Evolutionary conservation across 2,113 vertebrate species (phyloP).

Genomic region (Megaceryle maxima): DNA sequence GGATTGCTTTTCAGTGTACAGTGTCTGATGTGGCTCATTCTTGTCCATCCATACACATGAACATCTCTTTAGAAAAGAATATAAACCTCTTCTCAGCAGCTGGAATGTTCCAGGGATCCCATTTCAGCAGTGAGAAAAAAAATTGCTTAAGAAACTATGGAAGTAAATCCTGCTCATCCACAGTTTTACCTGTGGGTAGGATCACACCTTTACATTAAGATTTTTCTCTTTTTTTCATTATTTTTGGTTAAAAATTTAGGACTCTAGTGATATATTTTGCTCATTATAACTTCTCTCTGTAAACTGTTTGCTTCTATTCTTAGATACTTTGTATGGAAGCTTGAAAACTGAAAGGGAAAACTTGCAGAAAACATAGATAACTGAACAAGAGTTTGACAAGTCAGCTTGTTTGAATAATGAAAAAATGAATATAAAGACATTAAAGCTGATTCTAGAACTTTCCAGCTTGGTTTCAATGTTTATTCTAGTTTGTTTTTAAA

Average conservation of each 20-base stretch:
- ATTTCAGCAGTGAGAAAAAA: neutral
- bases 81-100: neutral
- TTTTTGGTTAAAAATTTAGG: neutral
- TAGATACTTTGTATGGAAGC: neutral
- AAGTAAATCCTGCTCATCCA: rapidly evolving
- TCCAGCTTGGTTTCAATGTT: neutral
- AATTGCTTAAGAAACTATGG: neutral
- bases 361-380: neutral
- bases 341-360: neutral
- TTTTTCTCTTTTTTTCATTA: neutral
- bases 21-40: neutral
- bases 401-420: neutral
- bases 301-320: neutral
- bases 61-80: neutral
- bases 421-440: neutral
- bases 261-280: neutral
- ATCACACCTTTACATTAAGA: neutral
- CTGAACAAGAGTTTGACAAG: neutral
- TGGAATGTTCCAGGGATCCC: neutral
- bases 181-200: neutral
- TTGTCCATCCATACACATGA: neutral
- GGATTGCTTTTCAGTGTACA: neutral
- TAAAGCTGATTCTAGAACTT: neutral
- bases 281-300: neutral
- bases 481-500: neutral